A percentile compares a stretch with the other conserved stretches of the same genome.
Conservation (phyloP, 23 tunicate species). For the Ascidia mentula region DNA sequence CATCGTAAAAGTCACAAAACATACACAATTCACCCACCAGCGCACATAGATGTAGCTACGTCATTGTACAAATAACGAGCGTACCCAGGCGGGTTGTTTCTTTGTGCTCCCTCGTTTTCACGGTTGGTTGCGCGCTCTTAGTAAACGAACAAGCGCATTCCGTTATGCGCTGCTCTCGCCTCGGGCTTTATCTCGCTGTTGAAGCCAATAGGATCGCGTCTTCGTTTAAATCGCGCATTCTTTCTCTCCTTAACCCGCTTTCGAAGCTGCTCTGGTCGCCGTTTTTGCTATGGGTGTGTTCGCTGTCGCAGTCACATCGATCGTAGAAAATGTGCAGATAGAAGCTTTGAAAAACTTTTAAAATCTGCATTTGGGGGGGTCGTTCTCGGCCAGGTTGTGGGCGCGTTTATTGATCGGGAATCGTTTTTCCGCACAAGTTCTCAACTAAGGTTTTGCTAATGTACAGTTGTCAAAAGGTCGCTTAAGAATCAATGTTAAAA, state of each 20-base stretch:
- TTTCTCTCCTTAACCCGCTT: background rate
- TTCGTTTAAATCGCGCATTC: conserved; percentile 7
- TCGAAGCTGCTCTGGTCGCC: background rate
- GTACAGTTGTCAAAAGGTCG: too few relatives aligned
- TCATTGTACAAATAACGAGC: background rate
- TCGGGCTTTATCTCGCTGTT: conserved; percentile 7
- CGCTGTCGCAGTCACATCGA: too few relatives aligned
- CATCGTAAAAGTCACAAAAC: conserved; percentile 7
- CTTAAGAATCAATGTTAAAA: conserved; percentile 5
- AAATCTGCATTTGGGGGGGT: too few relatives aligned
- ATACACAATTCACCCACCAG: conserved; percentile 8
- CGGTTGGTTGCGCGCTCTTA: background rate
- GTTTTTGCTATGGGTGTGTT: background rate
- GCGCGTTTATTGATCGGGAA: background rate
- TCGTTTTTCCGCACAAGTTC: too few relatives aligned
- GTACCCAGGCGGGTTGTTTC: background rate
- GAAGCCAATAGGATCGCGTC: conserved; percentile 16
- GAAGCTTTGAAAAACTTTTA: too few relatives aligned
- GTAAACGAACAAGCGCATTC: conserved; percentile 2
- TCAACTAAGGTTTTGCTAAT: too few relatives aligned
- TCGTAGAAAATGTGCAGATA: too few relatives aligned
- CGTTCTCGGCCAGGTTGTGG: background rate
- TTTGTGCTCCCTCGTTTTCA: background rate
- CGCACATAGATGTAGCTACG: conserved; percentile 1
- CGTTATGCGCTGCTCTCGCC: background rate